Conservation (phyloP, 2,797 vertebrate genomes). For the Cottoperca gobio region DNA sequence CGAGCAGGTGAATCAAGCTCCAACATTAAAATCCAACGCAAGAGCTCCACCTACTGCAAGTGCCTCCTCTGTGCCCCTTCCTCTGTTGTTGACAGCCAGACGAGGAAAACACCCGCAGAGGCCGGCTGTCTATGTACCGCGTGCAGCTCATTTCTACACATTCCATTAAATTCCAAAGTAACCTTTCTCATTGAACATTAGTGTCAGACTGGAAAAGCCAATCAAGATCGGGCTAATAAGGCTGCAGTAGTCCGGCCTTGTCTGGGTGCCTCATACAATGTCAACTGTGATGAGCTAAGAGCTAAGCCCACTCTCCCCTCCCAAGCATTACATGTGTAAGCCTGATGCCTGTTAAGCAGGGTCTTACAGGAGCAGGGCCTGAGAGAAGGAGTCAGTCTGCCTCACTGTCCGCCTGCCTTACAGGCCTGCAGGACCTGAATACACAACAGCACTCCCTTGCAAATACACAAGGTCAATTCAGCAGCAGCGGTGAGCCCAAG, state of each 20-base stretch:
- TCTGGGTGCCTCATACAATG: conserved; percentile 61
- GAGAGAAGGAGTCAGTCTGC: conserved; percentile 62
- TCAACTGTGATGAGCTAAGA: conserved; percentile 62
- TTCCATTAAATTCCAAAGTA: conserved; percentile 57
- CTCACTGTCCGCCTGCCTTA: conserved; percentile 69
- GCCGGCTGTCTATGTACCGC: conserved; percentile 16
- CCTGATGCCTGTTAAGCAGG: conserved; percentile 75
- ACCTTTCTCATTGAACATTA: conserved; percentile 51
- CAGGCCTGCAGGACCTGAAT: conserved; percentile 70
- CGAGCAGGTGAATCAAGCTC: conserved; percentile 78
- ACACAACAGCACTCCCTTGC: conserved; percentile 60
- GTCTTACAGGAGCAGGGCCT: conserved; percentile 67
- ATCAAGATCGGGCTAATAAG: conserved; percentile 67
- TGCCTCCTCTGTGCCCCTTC: conserved; percentile 66
- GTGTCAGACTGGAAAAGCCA: conserved; percentile 47
- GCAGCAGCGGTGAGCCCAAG: conserved; percentile 52
- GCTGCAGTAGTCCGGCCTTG: conserved; percentile 55
- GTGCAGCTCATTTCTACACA: conserved; percentile 32
- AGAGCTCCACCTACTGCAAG: conserved; percentile 89
- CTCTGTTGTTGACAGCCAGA: conserved; percentile 52
- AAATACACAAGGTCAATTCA: conserved; percentile 79
- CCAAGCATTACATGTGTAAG: conserved; percentile 67
- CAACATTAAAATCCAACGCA: conserved; percentile 82
- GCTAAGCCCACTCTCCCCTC: conserved; percentile 62
- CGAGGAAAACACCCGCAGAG: conserved; percentile 51